Evolutionary conservation across 2,888 invertebrate genomes (phyloP).

Genomic region (Erebia aethiops): DNA sequence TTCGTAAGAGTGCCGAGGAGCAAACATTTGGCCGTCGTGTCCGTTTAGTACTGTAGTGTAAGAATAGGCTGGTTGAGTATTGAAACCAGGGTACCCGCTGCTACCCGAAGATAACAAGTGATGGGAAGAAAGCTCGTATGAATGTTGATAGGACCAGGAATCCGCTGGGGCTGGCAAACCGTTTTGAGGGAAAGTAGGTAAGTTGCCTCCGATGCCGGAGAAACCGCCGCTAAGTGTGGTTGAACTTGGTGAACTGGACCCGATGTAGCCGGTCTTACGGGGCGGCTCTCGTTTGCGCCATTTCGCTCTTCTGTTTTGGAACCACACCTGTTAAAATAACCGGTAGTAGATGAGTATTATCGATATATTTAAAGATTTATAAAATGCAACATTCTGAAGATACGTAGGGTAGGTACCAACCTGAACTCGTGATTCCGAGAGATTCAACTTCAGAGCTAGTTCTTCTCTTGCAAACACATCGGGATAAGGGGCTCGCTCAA

Average conservation of each 20-base stretch:
- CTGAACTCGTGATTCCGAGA: constrained; percentile 89
- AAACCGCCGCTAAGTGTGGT: constrained; percentile 86
- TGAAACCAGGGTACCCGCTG: constrained; percentile 86
- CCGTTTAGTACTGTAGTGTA: constrained; percentile 88
- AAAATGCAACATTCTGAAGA: neutral
- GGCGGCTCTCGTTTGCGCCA: constrained; percentile 98
- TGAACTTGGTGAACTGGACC: constrained; percentile 87
- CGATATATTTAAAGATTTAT: neutral
- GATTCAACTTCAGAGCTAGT: constrained; percentile 93
- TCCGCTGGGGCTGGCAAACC: constrained; percentile 87
- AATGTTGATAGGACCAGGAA: constrained; percentile 91
- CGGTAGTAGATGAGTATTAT: neutral
- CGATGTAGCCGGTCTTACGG: constrained; percentile 92
- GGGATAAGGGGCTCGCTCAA: constrained; percentile 97
- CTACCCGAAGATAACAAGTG: constrained; percentile 89
- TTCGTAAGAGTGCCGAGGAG: constrained; percentile 83
- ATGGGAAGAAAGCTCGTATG: constrained; percentile 89
- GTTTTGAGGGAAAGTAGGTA: constrained; percentile 83
- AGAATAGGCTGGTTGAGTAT: constrained; percentile 82
- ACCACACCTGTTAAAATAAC: constrained; percentile 86
- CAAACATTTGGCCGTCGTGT: constrained; percentile 90
- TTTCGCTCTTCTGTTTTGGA: constrained; percentile 95
- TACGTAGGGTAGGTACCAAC: constrained; percentile 47
- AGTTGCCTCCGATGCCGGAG: constrained; percentile 73
- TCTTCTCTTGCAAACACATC: constrained; percentile 98